Evolutionary conservation across 2,113 vertebrate genomes (phyloP).

Genomic region (Myiagra hebetior): DNA sequence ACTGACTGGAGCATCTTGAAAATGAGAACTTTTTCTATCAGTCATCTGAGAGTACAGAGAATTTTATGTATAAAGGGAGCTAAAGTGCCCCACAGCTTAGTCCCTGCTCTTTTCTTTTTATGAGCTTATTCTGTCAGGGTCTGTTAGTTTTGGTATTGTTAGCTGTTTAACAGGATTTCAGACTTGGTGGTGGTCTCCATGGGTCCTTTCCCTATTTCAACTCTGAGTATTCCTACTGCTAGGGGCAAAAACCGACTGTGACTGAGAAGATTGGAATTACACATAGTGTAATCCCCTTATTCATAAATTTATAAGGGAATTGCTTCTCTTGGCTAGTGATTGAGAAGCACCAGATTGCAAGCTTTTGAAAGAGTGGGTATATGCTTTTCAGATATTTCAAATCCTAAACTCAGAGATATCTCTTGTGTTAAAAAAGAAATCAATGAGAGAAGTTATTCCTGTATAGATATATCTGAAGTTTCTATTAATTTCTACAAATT

Average conservation of each 20-base stretch:
- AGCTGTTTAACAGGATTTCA: slow-evolving; percentile 70
- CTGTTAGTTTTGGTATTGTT: slow-evolving; percentile 69
- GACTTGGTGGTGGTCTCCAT: slow-evolving; percentile 61
- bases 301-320: neutral
- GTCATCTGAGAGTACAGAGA: neutral
- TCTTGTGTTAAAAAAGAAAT: neutral
- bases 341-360: neutral
- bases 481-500: neutral
- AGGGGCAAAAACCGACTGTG: slow-evolving; percentile 4
- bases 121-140: slow-evolving; percentile 57
- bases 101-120: neutral
- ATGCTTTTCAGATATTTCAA: neutral
- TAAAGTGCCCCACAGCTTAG: neutral
- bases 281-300: slow-evolving; percentile 46
- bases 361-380: neutral
- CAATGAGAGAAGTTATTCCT: neutral
- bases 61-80: neutral
- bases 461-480: neutral
- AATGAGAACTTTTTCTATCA: neutral
- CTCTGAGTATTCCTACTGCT: neutral
- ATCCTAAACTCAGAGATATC: neutral
- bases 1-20: neutral
- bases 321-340: neutral
- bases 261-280: slow-evolving; percentile 55
- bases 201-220: slow-evolving; percentile 31